A percentile compares a stretch with the other conserved stretches of the same genome.
phyloP scores from a whole-genome alignment of 1,140 invertebrate species.

The Cotesia typhae region DNA sequence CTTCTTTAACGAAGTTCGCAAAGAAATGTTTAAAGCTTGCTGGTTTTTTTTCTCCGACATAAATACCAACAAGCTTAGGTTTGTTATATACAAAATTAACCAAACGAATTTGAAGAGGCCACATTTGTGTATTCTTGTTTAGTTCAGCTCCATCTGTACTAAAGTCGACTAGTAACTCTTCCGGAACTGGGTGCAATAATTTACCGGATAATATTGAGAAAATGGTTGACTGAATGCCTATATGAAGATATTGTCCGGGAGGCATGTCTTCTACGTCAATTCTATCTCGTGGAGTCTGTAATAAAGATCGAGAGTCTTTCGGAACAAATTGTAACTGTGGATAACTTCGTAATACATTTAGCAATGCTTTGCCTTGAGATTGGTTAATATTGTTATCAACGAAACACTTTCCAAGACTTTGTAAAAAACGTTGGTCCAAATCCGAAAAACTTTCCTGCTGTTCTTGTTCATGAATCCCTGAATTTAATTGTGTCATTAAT shows the following conservation, averaged over 20 bases:
- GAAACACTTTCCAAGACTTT: not conserved
- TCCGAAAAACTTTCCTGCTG: too few species aligned
- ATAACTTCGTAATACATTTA: not conserved
- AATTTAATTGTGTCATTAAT: too few species aligned
- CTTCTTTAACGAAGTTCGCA: slow-evolving; percentile 33
- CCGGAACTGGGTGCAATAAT: not conserved
- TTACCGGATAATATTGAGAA: not conserved
- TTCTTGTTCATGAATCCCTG: too few species aligned
- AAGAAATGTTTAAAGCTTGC: slow-evolving; percentile 17
- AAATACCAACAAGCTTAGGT: slow-evolving; percentile 11
- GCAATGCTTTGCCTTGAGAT: not conserved
- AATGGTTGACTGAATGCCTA: not conserved
- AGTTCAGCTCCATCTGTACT: not conserved
- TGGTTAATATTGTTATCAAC: not conserved
- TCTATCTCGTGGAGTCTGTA: not conserved
- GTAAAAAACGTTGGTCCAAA: not conserved
- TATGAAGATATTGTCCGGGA: not conserved
- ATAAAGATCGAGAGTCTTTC: not conserved
- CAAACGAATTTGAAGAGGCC: slow-evolving; percentile 12
- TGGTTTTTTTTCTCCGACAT: slow-evolving; percentile 6
- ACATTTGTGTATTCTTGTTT: not conserved
- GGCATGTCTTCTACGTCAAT: not conserved
- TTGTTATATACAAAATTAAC: not conserved
- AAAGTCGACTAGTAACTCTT: slow-evolving; percentile 19
- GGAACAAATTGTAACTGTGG: not conserved